Percentiles rank a stretch among this genome's conserved stretches.
phyloP scores from a whole-genome alignment of 2,888 invertebrate species.

The Luperina testacea region DNA sequence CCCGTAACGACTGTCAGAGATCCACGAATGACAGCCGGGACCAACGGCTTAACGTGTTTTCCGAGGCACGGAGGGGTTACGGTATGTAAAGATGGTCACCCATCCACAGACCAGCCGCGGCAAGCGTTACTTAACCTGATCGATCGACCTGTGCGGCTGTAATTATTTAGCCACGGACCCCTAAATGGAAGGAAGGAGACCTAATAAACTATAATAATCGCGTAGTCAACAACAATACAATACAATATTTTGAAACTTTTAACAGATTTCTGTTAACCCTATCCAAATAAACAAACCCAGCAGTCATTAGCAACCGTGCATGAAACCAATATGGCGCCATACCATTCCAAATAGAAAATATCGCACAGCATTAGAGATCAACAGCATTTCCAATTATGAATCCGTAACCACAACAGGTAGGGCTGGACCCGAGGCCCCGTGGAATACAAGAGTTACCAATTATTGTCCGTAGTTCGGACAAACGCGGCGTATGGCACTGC shows the following conservation, averaged over 20 bases:
- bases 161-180: no score
- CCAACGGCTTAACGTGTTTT: no score
- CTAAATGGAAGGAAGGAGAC: no score
- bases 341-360: constrained; percentile 27
- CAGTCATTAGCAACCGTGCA: not conserved
- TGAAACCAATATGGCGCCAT: constrained; percentile 19
- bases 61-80: no score
- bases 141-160: no score
- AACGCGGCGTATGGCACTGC: constrained; percentile 71
- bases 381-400: constrained; percentile 51
- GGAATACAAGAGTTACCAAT: constrained; percentile 80
- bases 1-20: no score
- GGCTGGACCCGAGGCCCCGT: not conserved
- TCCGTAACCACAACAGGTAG: constrained; percentile 52
- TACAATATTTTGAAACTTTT: not conserved
- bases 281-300: not conserved
- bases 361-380: constrained; percentile 32
- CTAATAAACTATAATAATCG: no score
- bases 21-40: no score
- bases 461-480: constrained; percentile 72
- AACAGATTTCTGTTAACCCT: not conserved
- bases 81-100: no score
- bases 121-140: no score
- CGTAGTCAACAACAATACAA: not conserved
- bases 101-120: no score